Conservation (phyloP, 92 coral and sea anemone species). For the Siderastrea radians region DNA sequence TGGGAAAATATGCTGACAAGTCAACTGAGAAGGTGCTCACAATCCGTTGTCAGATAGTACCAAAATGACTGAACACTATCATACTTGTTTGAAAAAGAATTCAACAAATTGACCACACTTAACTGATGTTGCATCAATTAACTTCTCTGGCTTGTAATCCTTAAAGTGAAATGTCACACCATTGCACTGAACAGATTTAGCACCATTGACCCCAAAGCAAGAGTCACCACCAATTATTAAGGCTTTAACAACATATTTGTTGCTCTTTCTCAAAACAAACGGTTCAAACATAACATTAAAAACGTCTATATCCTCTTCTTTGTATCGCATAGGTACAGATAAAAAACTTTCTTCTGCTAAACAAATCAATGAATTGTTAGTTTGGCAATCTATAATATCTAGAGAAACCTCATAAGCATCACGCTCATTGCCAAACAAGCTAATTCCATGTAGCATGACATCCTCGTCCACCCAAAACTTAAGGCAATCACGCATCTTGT, state of each 20-base stretch:
- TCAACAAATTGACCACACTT: neutral
- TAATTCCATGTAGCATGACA: conserved; percentile 1
- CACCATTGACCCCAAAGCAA: neutral
- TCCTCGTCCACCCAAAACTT: neutral
- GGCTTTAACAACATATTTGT: neutral
- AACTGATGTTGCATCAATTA: neutral
- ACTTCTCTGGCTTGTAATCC: neutral
- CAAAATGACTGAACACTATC: too few relatives aligned
- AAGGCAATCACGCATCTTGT: neutral
- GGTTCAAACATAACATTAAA: conserved; percentile 7
- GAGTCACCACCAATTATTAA: neutral
- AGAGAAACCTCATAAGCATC: neutral
- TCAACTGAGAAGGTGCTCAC: too few relatives aligned
- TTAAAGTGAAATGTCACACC: conserved; percentile 9
- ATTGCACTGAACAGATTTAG: neutral
- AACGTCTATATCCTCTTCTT: neutral
- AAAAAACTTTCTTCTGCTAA: neutral
- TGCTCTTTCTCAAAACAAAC: neutral
- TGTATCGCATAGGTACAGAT: neutral
- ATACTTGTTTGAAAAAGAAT: neutral
- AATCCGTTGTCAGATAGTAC: too few relatives aligned
- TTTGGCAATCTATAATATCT: neutral
- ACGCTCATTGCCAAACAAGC: neutral
- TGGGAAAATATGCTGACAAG: too few relatives aligned
- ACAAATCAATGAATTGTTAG: too few relatives aligned